Evolutionary conservation across 2,797 vertebrate genomes (phyloP).

Genomic region (Cynopterus sphinx): DNA sequence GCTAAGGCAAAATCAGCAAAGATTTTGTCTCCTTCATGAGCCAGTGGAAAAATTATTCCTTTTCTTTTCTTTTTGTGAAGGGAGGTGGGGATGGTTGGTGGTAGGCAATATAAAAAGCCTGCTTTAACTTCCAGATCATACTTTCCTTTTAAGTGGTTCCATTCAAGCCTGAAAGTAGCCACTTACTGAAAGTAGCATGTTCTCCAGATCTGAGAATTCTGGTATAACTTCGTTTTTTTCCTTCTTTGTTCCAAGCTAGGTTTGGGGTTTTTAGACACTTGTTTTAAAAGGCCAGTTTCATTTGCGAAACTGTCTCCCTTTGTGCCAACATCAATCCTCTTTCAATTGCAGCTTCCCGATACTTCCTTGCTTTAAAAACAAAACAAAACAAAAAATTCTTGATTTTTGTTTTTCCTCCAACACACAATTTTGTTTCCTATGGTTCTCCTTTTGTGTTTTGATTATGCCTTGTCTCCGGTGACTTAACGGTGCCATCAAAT

Average conservation of each 20-base stretch:
- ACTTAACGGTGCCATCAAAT: accelerated
- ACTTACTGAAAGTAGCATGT: neutral
- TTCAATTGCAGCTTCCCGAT: neutral
- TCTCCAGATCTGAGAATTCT: neutral
- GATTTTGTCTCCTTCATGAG: neutral
- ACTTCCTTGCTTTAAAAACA: neutral
- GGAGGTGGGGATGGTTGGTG: accelerated
- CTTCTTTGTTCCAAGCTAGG: neutral
- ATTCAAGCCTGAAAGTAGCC: neutral
- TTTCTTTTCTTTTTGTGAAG: neutral
- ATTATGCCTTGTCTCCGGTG: neutral
- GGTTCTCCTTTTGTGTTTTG: neutral
- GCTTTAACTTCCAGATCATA: neutral
- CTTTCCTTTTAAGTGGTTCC: neutral
- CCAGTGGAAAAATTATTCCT: neutral
- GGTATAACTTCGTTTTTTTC: neutral
- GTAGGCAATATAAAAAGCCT: neutral
- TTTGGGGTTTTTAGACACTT: neutral
- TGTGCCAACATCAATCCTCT: neutral
- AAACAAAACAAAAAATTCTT: neutral
- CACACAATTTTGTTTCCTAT: neutral
- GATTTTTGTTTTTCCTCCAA: neutral
- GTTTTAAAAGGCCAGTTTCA: neutral
- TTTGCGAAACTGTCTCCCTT: neutral
- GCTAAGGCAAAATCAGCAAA: neutral